These are phyloP conservation scores for Brachyalestes nurse DNA, from an alignment of 2,797 vertebrate genomes.

Conservation along the genomic window DNA sequence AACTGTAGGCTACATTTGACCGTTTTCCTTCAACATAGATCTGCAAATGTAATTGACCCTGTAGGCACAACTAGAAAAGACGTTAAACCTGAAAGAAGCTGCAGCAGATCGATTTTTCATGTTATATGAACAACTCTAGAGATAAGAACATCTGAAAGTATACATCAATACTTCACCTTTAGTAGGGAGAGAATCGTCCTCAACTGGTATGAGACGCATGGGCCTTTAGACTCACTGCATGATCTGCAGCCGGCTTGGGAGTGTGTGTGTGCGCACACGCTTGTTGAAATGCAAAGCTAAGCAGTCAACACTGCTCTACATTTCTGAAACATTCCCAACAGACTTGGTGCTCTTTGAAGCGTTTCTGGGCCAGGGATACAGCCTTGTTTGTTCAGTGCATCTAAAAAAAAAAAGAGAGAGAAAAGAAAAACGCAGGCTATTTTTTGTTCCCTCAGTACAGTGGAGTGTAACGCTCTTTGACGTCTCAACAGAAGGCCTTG, in stretches of 20 bases:
- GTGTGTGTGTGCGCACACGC: constrained; percentile 61
- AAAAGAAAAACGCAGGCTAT: constrained; percentile 73
- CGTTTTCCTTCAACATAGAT: not conserved
- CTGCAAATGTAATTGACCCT: not conserved
- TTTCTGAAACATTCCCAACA: constrained; percentile 83
- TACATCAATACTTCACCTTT: constrained; percentile 33
- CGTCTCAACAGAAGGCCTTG: constrained; percentile 79
- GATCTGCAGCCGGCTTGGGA: constrained; percentile 52
- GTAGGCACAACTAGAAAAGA: not conserved
- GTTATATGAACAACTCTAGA: constrained; percentile 36
- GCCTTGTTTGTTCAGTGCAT: constrained; percentile 82
- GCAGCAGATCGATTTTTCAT: constrained; percentile 26
- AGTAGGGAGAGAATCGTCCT: constrained; percentile 32
- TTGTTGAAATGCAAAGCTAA: constrained; percentile 83
- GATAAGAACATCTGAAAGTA: constrained; percentile 38
- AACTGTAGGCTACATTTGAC: too few species aligned
- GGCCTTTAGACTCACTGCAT: constrained; percentile 40
- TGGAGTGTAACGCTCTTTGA: constrained; percentile 79
- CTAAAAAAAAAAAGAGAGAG: constrained; percentile 60
- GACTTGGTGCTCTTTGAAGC: constrained; percentile 82
- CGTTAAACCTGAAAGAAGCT: not conserved
- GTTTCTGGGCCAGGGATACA: constrained; percentile 82
- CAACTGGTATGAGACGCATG: constrained; percentile 10
- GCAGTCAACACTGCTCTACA: constrained; percentile 81
- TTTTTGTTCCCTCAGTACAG: constrained; percentile 70